Evolutionary conservation across 2,113 vertebrate genomes (phyloP).

Genomic region (Apodemus speciosus): DNA sequence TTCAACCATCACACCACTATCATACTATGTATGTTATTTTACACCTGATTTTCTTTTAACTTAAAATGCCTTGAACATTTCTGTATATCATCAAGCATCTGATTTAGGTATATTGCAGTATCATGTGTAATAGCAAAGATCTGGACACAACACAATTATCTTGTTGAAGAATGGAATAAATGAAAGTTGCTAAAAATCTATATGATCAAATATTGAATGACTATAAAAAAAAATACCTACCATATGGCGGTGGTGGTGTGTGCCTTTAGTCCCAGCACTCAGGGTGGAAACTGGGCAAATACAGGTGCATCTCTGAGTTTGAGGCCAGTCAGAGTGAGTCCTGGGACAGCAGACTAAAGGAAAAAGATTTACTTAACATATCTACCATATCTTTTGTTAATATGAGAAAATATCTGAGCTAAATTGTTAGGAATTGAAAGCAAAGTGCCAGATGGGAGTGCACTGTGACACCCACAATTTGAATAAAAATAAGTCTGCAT

Average conservation of each 20-base stretch:
- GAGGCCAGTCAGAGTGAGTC: neutral
- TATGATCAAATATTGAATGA: neutral
- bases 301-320: neutral
- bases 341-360: neutral
- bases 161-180: neutral
- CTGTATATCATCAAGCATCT: neutral
- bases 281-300: neutral
- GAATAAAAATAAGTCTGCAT: neutral
- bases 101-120: neutral
- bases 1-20: conserved; percentile 2
- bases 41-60: neutral
- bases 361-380: neutral
- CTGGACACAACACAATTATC: conserved; percentile 4
- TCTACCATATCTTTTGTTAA: neutral
- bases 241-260: neutral
- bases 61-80: conserved; percentile 35
- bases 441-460: neutral
- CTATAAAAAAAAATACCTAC: neutral
- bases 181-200: neutral
- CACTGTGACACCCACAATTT: neutral
- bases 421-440: neutral
- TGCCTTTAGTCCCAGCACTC: neutral
- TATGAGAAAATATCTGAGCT: neutral
- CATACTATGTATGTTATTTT: neutral
- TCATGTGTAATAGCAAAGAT: conserved; percentile 36